These are phyloP conservation scores for Crossocerus cetratus DNA, from an alignment of 2,888 invertebrate genomes.

Conservation along the genomic window DNA sequence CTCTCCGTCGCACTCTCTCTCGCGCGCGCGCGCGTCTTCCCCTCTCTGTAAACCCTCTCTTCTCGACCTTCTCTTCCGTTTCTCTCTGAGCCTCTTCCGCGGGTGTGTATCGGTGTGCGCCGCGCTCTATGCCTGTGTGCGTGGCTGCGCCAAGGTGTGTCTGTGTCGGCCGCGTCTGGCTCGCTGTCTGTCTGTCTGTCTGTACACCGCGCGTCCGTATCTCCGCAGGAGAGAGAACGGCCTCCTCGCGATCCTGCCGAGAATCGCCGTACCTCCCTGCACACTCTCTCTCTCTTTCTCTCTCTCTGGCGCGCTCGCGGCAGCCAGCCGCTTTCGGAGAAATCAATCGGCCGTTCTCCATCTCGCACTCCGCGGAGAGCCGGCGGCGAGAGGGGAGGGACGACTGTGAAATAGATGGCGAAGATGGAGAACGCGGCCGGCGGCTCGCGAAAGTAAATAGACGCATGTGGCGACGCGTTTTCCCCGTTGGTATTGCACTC, in stretches of 20 bases:
- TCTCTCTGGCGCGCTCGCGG: conserved; percentile 12
- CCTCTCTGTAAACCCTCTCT: conserved; percentile 3
- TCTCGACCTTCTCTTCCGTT: conserved; percentile 8
- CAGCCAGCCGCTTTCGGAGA: conserved; percentile 36
- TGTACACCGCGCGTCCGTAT: too few species aligned
- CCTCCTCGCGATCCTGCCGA: conserved; percentile 6
- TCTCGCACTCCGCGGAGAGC: conserved; percentile 33
- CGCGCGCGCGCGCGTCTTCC: conserved; percentile 3
- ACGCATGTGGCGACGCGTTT: not conserved
- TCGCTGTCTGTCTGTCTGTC: too few species aligned
- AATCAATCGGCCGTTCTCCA: conserved; percentile 42
- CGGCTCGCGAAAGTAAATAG: not conserved
- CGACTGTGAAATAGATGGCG: not conserved
- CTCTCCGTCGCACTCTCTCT: not conserved
- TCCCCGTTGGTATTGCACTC: not conserved
- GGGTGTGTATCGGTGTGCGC: not conserved
- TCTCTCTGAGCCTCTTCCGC: not conserved
- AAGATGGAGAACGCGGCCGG: not conserved
- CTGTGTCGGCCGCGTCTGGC: too few species aligned
- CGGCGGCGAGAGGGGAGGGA: not conserved
- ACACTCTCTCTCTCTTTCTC: too few species aligned
- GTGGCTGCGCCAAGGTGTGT: not conserved
- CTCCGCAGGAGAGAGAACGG: too few species aligned
- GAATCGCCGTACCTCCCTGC: conserved; percentile 23
- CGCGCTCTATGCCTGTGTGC: conserved; percentile 4